Base-by-base conservation (phyloP, 1,140 invertebrate genomes). In the Anastatus disparis region DNA sequence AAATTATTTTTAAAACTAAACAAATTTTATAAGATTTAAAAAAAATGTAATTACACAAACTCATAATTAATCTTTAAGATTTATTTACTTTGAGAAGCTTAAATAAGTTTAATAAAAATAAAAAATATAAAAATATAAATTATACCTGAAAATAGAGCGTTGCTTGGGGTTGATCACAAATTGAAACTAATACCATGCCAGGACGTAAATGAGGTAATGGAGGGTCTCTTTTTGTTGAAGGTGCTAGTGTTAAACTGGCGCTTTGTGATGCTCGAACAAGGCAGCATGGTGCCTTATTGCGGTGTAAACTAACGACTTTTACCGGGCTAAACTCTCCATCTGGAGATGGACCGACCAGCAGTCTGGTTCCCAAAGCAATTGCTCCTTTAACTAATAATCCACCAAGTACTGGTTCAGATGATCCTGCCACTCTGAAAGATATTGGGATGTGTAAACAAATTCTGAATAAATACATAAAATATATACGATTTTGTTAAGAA, bases 211-310 rank as follows among this genome's bases (percentile, higher is more conserved):
- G 83, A 1, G 89, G 87, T 35, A 92, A 77, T 31, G 88, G 86
- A n/a, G 86, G 82, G 65, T 89, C 86, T 46, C 75, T 72, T 59
- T 87, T 85, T 44, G 86, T 84, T 9, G 82, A 75, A 2, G 84
- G 81, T 29, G 86, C 85, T 13, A 98, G 87, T n/a, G 94, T 94
- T 9, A 98, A 84, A 29, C 95, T 94, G 2, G 96, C 96, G 74
- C 94, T 94, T 80, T 98, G 96, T 0, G 95, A 95, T 1, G 96
- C 95, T 65, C 93, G 88, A 4, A 97, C 96, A 17, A 92, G 83
- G 59, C 94, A 88, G 79, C 95, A 97, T 0, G 95, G 94, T 1
- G 95, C 92, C 75, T 96, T 92, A 83, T 98, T 97, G 9, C 97
- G 86, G 84, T 98, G 95, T 40, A 98, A 90, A 27, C 94, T 95